Evolutionary conservation across 1,140 invertebrate genomes (phyloP), one percentile per base, ranked within the genome.

Genomic region (Conus ventricosus): DNA sequence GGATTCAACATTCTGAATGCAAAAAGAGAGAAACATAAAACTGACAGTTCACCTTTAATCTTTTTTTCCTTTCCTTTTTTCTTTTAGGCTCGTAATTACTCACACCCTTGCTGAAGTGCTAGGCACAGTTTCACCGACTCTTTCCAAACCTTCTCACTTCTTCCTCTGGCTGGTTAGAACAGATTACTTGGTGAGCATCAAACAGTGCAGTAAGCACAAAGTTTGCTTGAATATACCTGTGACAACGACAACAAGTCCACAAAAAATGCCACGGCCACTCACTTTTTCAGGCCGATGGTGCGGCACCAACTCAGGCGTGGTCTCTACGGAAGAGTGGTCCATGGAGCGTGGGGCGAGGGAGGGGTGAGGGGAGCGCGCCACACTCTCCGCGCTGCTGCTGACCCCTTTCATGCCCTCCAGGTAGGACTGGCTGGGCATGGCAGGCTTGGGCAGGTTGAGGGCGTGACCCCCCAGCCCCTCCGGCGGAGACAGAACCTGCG

Each of bases 361-460:
- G 67, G 75, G 23, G 55, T 25, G 54, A 67, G 76, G 76, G 55
- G 71, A 81, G 76, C 51, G 86, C 5, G 76, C 53, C 53, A 54
- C 5, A 23, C 25, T 39, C 15, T 63, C 85, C 25, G 85, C 87
- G 17, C 13, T 67, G 54, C n/a, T 53, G 60, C 55, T 71, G 85
- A 84, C 55, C 78, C n/a, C 84, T 67, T 76, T 67, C 51, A 83
- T 27, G n/a, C 89, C 90, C 6, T 91, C 90, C 76, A 93, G 57
- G 84, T 92, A 92, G n/a, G 90, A 88, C 53, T 90, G 90, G 89
- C 90, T 92, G n/a, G 91, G 91, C 25, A 88, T 85, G 23, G 87
- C 78, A 6, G 91, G 91, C 85, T 91, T 93, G 0, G 92, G 91
- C 57, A 93, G 87, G 17, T 20, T 84, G 13, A 23, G 15, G 20